Evolutionary conservation across 2,797 vertebrate genomes (phyloP).

Genomic region (Chaetophractus vellerosus): DNA sequence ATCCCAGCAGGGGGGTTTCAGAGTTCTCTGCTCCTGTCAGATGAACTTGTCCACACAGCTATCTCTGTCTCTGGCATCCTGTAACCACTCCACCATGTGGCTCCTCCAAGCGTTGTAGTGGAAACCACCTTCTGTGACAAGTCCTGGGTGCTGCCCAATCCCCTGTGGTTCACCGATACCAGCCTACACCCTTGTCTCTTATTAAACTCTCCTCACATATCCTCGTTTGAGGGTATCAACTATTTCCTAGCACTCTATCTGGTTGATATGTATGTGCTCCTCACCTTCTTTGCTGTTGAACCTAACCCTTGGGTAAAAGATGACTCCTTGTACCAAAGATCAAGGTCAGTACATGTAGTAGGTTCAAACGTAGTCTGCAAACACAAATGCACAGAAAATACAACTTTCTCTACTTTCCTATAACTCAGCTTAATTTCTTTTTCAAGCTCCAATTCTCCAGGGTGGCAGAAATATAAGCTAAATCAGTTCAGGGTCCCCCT

Average conservation of each 20-base stretch:
- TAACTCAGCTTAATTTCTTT: conserved; percentile 39
- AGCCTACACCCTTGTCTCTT: neutral
- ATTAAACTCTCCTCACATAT: neutral
- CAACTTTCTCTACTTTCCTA: conserved; percentile 31
- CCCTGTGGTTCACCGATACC: neutral
- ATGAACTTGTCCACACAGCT: neutral
- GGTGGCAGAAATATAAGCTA: conserved; percentile 12
- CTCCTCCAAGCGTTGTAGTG: neutral
- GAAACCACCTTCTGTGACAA: neutral
- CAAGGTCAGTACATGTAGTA: neutral
- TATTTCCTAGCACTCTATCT: neutral
- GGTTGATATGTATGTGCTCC: neutral
- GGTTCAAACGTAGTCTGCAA: conserved; percentile 29
- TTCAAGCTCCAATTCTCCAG: conserved; percentile 28
- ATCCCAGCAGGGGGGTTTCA: conserved; percentile 25
- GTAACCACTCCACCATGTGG: neutral
- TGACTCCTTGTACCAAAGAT: neutral
- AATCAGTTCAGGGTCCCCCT: neutral
- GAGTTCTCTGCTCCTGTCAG: neutral
- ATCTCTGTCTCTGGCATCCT: neutral
- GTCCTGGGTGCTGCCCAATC: neutral
- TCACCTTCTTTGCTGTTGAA: conserved; percentile 14
- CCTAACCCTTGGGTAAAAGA: neutral
- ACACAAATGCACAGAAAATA: conserved; percentile 45
- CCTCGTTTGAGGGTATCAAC: neutral